Base-by-base conservation (phyloP, 2,888 invertebrate genomes). In the Ormia ochracea region DNA sequence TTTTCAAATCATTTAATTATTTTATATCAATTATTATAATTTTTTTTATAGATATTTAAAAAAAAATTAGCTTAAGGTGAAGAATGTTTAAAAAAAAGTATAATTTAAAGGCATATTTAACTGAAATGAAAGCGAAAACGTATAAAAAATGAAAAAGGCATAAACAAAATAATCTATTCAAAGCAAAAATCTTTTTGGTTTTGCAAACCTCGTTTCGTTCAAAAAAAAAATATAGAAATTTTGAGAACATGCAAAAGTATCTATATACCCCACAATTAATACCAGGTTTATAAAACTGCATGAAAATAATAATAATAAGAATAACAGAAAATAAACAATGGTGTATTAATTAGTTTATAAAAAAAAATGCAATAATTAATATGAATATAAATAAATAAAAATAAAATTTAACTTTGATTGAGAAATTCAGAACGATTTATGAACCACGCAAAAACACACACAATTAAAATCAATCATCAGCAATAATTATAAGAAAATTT, bases 91-190 rank as follows among this genome's bases (percentile, higher is more conserved):
- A 81, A 69, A 63, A 72, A 76, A 74, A 74, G 74, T 75, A 79
- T 70, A 66, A 82, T 81, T 79, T 82, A 78, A 78, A 82, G 80
- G 65, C 78, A 78, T 69, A 74, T 82, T 80, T 82, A 59, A 38
- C 10, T 45, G 54, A 31, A 69, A 45, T n/a, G 26, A 33, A 65
- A 76, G 33, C n/a, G 9, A 17, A 48, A 65, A 38, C 26, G 21
- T 50, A 48, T 31, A n/a, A 48, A 36, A 45, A 26, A 58, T 48
- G 12, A 36, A 52, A 14, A 70, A 59, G 28, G 6, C 33, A 48
- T 23, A 43, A 69, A 45, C 52, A 66, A 56, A 61, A 59, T 38
- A 65, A 43, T 52, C 58, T 56, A 63, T 75, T 72, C 21, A 65
- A 23, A 54, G 43, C 56, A 54, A 73, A 52, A 77, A 69, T 38